Conservation (phyloP, 2,797 vertebrate species). For the Sebastes goodei region DNA sequence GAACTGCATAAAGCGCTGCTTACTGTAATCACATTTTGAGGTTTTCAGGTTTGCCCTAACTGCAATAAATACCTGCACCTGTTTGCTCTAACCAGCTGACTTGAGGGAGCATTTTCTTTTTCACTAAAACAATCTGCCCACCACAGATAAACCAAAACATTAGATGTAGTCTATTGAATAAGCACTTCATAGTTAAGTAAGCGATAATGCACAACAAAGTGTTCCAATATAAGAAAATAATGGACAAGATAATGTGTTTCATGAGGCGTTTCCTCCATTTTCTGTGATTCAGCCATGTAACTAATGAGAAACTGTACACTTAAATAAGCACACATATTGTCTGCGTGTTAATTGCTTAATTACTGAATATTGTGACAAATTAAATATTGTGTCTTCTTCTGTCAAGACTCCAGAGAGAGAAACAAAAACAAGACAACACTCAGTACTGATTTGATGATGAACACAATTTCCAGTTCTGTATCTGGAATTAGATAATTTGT, state of each 20-base stretch:
- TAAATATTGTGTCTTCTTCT: background rate
- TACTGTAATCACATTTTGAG: slow-evolving; percentile 31
- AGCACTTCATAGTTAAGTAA: background rate
- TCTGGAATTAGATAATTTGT: slow-evolving; percentile 7
- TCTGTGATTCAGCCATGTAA: background rate
- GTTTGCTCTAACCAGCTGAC: background rate
- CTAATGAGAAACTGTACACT: background rate
- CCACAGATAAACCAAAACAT: background rate
- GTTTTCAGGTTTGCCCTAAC: slow-evolving; percentile 7
- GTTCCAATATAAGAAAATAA: background rate
- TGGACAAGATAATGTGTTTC: background rate
- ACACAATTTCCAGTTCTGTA: background rate
- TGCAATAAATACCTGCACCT: slow-evolving; percentile 18
- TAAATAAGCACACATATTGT: background rate
- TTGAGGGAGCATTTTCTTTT: background rate
- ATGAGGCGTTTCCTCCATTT: background rate
- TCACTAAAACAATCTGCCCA: background rate
- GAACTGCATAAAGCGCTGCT: background rate
- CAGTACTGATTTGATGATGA: slow-evolving; percentile 1
- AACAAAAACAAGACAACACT: background rate
- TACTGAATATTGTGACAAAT: background rate
- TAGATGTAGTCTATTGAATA: background rate
- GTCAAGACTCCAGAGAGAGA: background rate
- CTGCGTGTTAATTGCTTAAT: background rate
- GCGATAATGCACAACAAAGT: background rate